These are phyloP conservation scores for Isoperla grammatica DNA, from an alignment of 2,888 invertebrate species.

Conservation along the genomic window DNA sequence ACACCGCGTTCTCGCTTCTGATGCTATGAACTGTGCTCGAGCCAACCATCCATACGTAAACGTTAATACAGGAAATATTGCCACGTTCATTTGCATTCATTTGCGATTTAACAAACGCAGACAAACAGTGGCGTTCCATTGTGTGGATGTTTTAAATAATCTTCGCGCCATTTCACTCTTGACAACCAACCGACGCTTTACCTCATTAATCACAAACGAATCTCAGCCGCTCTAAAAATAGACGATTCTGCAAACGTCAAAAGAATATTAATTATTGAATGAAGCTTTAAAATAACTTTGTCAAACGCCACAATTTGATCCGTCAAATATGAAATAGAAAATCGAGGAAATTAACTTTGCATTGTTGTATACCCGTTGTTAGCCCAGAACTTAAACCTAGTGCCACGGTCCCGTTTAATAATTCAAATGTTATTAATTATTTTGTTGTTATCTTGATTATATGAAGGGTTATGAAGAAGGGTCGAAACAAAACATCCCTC, in stretches of 20 bases:
- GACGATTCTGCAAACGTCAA: background rate
- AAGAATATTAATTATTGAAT: slow-evolving; percentile 11
- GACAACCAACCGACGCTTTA: background rate
- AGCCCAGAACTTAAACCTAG: too few species aligned
- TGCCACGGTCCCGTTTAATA: too few species aligned
- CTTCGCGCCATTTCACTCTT: background rate
- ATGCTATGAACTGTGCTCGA: too few species aligned
- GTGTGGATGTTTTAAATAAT: slow-evolving; percentile 13
- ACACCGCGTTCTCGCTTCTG: too few species aligned
- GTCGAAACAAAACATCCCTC: too few species aligned
- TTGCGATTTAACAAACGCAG: background rate
- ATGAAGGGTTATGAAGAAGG: too few species aligned
- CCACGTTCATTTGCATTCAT: slow-evolving; percentile 10
- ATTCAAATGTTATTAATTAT: too few species aligned
- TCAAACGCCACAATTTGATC: background rate
- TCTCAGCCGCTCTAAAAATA: slow-evolving; percentile 2
- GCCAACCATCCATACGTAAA: too few species aligned
- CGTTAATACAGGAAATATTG: background rate
- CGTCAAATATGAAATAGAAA: background rate
- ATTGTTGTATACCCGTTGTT: too few species aligned
- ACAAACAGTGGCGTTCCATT: background rate
- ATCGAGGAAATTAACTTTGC: too few species aligned
- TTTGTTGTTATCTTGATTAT: too few species aligned
- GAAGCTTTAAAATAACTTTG: slow-evolving; percentile 1
- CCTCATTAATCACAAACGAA: slow-evolving; percentile 3